Conservation (phyloP, 2,888 invertebrate species). For the Parelbella ahira region DNA sequence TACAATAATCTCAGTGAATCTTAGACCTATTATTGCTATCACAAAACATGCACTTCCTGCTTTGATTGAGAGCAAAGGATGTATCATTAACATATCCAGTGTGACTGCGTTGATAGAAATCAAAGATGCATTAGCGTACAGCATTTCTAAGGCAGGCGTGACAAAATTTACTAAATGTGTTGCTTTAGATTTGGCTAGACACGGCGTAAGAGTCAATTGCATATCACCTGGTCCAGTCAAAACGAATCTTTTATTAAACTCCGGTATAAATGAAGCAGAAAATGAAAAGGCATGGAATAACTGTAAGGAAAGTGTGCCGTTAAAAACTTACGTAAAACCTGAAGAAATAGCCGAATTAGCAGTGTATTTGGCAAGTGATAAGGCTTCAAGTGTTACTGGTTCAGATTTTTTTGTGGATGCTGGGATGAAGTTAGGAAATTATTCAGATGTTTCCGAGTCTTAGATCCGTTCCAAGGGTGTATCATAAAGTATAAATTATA, state of each 20-base stretch:
- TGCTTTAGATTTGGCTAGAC: slow-evolving; percentile 27
- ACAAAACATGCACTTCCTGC: slow-evolving; percentile 27
- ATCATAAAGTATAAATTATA: too few species aligned
- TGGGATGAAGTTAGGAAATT: slow-evolving; percentile 14
- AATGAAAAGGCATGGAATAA: slow-evolving; percentile 13
- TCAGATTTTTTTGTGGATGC: slow-evolving; percentile 25
- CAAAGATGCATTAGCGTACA: slow-evolving; percentile 14
- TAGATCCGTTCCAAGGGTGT: too few species aligned
- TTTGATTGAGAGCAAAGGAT: slow-evolving; percentile 30
- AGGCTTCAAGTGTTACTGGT: slow-evolving; percentile 27
- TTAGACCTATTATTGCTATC: slow-evolving; percentile 25
- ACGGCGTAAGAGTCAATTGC: slow-evolving; percentile 29
- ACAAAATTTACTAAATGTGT: slow-evolving; percentile 28
- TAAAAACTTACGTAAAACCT: slow-evolving; percentile 24
- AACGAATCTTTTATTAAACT: slow-evolving; percentile 49
- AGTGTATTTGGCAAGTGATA: slow-evolving; percentile 28
- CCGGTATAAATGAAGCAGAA: slow-evolving; percentile 77
- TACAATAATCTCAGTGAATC: slow-evolving; percentile 23
- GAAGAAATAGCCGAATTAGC: slow-evolving; percentile 35
- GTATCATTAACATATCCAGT: slow-evolving; percentile 34
- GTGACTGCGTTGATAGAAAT: slow-evolving; percentile 1
- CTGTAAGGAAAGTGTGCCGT: slow-evolving; percentile 17
- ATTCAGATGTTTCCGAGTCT: too few species aligned
- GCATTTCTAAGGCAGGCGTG: slow-evolving; percentile 28
- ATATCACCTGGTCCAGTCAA: slow-evolving; percentile 83